These are phyloP conservation scores for Cydia pomonella DNA, from an alignment of 1,140 invertebrate genomes.

Conservation along the genomic window DNA sequence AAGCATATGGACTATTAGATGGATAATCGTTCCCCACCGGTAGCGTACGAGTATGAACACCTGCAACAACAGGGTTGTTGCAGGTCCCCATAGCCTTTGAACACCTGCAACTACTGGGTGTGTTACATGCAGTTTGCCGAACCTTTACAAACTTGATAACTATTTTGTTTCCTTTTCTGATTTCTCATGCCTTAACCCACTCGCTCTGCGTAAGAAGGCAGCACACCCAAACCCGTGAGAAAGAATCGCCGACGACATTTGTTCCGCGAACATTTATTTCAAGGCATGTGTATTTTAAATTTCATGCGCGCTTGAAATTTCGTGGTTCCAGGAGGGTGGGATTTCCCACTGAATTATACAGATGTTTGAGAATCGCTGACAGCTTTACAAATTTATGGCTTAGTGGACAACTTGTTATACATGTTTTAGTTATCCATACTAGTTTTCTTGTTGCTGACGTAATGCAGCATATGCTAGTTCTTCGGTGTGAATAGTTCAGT, in stretches of 20 bases:
- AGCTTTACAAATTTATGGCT: conserved; percentile 5
- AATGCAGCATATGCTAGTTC: no score
- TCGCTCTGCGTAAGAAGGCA: conserved; percentile 46
- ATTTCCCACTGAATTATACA: background rate
- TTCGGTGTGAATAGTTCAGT: no score
- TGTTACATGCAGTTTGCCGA: no score
- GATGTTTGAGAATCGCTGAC: conserved; percentile 3
- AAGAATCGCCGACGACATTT: conserved; percentile 65
- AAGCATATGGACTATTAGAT: no score
- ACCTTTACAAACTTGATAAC: no score
- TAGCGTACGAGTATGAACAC: no score
- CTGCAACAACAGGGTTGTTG: no score
- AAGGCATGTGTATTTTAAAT: conserved; percentile 22
- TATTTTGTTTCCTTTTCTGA: no score
- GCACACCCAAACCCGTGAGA: conserved; percentile 58
- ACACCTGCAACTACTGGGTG: no score
- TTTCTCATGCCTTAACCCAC: conserved; percentile 38
- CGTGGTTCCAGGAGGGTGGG: background rate
- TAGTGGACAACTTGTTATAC: background rate
- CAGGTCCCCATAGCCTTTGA: no score
- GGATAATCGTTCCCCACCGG: no score
- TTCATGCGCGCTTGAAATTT: conserved; percentile 30
- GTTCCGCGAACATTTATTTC: conserved; percentile 40
- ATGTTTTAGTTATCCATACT: background rate
- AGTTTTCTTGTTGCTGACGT: no score